Base-by-base conservation (phyloP, 2,888 invertebrate species). In the Tridacna crocea region DNA sequence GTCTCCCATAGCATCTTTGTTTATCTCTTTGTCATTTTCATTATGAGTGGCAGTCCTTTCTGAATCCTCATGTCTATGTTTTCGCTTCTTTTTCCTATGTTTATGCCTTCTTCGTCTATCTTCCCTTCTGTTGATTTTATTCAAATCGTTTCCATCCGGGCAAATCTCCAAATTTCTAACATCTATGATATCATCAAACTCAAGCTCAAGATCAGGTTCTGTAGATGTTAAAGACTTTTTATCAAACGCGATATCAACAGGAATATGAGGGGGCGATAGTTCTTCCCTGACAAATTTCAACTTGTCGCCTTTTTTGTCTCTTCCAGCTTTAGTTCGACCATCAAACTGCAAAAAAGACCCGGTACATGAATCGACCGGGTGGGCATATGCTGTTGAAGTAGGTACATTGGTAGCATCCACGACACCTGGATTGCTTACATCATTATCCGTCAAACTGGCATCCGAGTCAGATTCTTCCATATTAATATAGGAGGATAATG, bases 161-260 rank as follows among this genome's bases (percentile, higher is more conserved):
- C 51, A 61, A 17, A 77, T 66, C 72, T 82, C 78, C 19, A 83
- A 36, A 65, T 86, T 82, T 51, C 55, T 77, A 60, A 85, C 79
- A 74, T 86, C 84, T 73, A 84, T 84, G 15, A 81, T 65, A 72
- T 79, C 77, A 73, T 83, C 81, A 81, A 83, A 79, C 8, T 58
- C 75, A 22, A 87, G 76, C 47, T 81, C 87, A 58, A 87, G 78
- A 47, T 84, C 84, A 19, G 87, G 82, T 46, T 87, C 87, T 72
- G 65, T n/a, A 12, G 83, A 87, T 15, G 84, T 87, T 17, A 87
- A 51, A n/a, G 79, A 83, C 26, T 70, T 65, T 15, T 55, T 61
- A 0, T 79, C 78, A 60, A 72, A 72, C 15, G 78, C 73, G 46
- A 78, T 17, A 27, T 73, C 68, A 55, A 22, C 58, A 24, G 80